Conservation (phyloP, 2,797 vertebrate species). For the Avahi laniger region DNA sequence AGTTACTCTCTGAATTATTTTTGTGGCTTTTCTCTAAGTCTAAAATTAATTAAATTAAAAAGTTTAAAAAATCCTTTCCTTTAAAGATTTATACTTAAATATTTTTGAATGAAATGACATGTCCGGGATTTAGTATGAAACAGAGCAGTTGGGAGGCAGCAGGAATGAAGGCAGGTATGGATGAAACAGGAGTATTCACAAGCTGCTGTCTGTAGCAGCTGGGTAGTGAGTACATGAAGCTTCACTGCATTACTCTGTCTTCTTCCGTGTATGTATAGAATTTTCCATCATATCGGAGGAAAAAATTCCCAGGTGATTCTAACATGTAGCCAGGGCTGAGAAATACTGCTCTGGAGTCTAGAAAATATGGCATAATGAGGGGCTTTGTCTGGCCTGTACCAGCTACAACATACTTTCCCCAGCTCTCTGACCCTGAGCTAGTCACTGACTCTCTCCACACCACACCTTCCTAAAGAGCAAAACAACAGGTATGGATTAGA, state of each 20-base stretch:
- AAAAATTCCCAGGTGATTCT: neutral
- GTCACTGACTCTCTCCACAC: neutral
- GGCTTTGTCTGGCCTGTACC: neutral
- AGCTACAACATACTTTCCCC: neutral
- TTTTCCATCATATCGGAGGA: neutral
- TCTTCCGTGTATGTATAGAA: neutral
- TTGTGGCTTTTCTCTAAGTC: neutral
- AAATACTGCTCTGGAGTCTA: neutral
- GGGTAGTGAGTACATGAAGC: neutral
- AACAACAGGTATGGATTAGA: neutral
- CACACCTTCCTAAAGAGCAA: neutral
- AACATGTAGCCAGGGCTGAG: neutral
- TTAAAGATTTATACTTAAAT: neutral
- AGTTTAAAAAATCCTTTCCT: neutral
- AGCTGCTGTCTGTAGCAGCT: neutral
- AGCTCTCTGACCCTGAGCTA: neutral
- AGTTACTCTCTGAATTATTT: neutral
- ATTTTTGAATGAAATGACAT: conserved; percentile 22
- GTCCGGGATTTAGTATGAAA: neutral
- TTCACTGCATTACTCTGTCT: neutral
- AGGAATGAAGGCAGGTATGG: neutral
- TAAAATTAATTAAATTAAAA: conserved; percentile 29
- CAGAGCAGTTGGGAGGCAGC: neutral
- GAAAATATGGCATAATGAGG: neutral
- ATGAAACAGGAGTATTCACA: neutral